These are phyloP conservation scores for Rhorus exstirpatorius DNA, from an alignment of 2,888 invertebrate species.

Conservation along the genomic window DNA sequence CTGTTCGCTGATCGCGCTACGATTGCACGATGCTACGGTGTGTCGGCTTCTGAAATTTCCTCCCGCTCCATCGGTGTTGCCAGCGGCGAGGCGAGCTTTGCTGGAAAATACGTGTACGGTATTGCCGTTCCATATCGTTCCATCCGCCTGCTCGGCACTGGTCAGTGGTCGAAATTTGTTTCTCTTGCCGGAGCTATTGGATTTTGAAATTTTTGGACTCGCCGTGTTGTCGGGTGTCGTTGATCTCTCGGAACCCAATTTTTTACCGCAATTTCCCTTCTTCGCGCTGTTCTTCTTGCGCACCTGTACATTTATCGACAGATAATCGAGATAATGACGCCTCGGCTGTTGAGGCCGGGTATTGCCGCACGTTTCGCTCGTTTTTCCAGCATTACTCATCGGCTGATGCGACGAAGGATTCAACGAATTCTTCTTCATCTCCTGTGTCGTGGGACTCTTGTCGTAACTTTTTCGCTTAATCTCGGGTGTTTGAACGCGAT, in stretches of 20 bases:
- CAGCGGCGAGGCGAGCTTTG: conserved; percentile 84
- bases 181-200: conserved; percentile 87
- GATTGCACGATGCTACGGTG: conserved; percentile 63
- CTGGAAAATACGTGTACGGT: conserved; percentile 90
- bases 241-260: conserved; percentile 71
- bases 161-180: conserved; percentile 87
- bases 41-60: conserved; percentile 58
- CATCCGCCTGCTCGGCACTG: conserved; percentile 77
- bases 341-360: conserved; percentile 77
- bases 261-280: too few species aligned
- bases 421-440: background rate
- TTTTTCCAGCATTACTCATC: conserved; percentile 41
- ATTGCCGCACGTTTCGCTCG: conserved; percentile 64
- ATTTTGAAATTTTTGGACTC: conserved; percentile 88
- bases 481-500: conserved; percentile 84
- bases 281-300: conserved; percentile 88
- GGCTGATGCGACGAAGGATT: background rate
- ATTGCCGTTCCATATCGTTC: conserved; percentile 90
- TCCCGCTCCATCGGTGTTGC: background rate
- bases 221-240: conserved; percentile 85
- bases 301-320: conserved; percentile 89
- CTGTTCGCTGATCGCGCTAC: conserved; percentile 79
- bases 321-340: conserved; percentile 92
- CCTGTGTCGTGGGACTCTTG: background rate
- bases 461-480: conserved; percentile 83